Evolutionary conservation across 1,140 invertebrate genomes (phyloP).

Genomic region (Drosophila suzukii): DNA sequence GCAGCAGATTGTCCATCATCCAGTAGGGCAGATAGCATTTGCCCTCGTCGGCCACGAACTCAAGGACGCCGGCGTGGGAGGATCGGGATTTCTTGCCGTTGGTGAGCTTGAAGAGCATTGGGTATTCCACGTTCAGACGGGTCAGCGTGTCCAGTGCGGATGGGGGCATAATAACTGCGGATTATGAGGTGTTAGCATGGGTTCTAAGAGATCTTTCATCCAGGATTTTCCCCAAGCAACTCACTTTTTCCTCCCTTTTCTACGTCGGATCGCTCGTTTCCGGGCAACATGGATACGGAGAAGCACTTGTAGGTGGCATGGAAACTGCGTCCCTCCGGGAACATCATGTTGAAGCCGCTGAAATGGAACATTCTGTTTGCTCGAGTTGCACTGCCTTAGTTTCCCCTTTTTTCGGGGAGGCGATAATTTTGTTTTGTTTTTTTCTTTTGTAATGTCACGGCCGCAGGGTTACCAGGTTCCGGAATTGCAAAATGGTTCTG

Average conservation of each 20-base stretch:
- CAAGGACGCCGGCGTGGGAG: conserved; percentile 99
- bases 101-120: conserved; percentile 99
- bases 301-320: conserved; percentile 94
- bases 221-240: conserved; percentile 44
- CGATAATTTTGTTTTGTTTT: conserved; percentile 21
- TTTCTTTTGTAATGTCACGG: conserved; percentile 26
- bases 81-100: conserved; percentile 94
- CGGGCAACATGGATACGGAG: conserved; percentile 98
- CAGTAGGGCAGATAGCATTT: conserved; percentile 99
- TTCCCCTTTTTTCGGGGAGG: neutral
- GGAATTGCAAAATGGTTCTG: too few species aligned
- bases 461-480: neutral
- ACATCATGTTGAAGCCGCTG: conserved; percentile 89
- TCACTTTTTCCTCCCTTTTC: conserved; percentile 98
- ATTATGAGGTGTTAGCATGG: neutral
- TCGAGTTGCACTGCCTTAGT: neutral
- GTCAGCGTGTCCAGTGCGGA: conserved; percentile 97
- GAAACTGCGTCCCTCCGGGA: conserved; percentile 92
- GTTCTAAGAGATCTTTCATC: neutral
- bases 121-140: conserved; percentile 98
- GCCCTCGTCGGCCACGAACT: conserved; percentile 99
- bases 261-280: conserved; percentile 97
- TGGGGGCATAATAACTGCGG: conserved; percentile 97
- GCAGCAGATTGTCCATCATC: conserved; percentile 99
- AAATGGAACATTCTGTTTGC: conserved; percentile 72